phyloP scores from a whole-genome alignment of 2,113 vertebrate species.

The Proterorhinus semilunaris region DNA sequence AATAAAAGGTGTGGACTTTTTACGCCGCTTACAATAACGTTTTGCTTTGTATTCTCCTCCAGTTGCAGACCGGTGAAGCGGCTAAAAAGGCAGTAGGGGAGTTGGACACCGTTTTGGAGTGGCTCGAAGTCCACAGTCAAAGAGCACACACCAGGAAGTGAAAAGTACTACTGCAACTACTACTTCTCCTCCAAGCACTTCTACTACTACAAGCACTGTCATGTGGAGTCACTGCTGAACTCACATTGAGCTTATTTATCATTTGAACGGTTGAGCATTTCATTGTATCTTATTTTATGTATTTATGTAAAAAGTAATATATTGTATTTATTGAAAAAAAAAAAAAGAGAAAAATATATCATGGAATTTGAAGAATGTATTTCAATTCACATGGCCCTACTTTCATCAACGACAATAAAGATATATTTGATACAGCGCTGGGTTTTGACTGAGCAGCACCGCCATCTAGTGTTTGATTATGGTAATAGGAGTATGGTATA shows the following conservation, averaged over 20 bases:
- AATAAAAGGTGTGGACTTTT: neutral
- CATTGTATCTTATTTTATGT: neutral
- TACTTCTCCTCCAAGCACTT: neutral
- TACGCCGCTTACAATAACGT: neutral
- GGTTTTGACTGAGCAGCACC: neutral
- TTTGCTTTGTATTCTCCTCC: constrained; percentile 16
- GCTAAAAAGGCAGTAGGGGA: constrained; percentile 88
- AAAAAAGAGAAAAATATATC: neutral
- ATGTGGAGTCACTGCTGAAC: neutral
- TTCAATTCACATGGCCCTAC: neutral
- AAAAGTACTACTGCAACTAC: neutral
- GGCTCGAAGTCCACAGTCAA: constrained; percentile 76
- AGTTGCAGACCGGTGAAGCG: constrained; percentile 80
- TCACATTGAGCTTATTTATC: neutral
- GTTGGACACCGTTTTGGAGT: constrained; percentile 83
- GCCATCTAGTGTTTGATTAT: neutral
- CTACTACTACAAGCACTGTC: neutral
- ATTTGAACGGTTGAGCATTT: constrained; percentile 2
- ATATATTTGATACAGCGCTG: neutral
- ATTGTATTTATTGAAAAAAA: constrained; percentile 2
- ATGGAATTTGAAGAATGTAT: neutral
- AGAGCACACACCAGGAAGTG: neutral
- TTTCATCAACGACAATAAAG: neutral
- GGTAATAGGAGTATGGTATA: too few relatives aligned
- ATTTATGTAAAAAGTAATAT: neutral